Evolutionary conservation across 2,888 invertebrate species (phyloP), one percentile per base, ranked within the genome.

Genomic region (Aethes cnicana): DNA sequence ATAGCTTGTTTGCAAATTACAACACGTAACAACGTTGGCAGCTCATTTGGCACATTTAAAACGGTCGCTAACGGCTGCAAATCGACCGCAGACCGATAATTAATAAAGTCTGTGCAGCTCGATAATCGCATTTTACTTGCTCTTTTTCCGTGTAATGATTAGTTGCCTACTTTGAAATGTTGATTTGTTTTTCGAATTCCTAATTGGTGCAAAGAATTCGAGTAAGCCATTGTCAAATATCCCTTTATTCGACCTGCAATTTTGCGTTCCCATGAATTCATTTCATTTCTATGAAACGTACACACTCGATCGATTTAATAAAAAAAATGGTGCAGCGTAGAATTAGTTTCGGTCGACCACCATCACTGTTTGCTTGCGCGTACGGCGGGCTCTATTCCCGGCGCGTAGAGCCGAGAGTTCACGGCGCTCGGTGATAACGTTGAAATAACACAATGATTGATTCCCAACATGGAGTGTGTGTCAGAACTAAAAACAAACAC

Each of bases 1-100:
- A 79, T 77, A 70, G 78, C 74, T 79, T 82, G 83, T 84, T 84
- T 82, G 79, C 72, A 75, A 83, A 82, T 82, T 78, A 78, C 61
- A 70, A 70, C 70, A 72, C 71, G 67, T 70, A 68, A 74, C 69
- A 63, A 54, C 54, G 61, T 64, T 64, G 66, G 63, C 66, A 62
- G 63, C 57, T 58, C 61, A 69, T 71, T 73, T 69, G 59, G 48
- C 63, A 62, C 60, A 57, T 66, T 66, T 50, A 52, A 66, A 63
- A 64, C 57, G 54, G 61, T 57, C 55, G 54, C 35, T 53, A 62
- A 61, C 59, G 61, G 18, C 35, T 35, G 59, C 55, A 53, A 53
- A 57, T 54, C 55, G 52, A 26, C 55, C 58, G 58, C 56, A 57
- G 57, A 59, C 35, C 50, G 55, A 55, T 65, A 61, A 63, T 62